Conservation (phyloP, 2,888 invertebrate species). For the Epinotia brunnichana region DNA sequence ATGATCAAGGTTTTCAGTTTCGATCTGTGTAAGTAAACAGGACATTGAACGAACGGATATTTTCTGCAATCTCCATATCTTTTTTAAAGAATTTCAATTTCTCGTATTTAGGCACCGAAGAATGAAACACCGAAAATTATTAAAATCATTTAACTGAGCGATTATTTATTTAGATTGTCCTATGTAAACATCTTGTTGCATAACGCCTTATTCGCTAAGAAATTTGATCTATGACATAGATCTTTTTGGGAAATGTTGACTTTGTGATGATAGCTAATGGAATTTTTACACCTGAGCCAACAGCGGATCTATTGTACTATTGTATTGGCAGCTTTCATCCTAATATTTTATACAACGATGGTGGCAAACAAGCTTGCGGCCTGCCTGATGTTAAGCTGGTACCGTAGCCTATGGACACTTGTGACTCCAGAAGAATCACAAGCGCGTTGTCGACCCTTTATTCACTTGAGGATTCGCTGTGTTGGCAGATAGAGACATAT, state of each 20-base stretch:
- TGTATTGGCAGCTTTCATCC: conserved; percentile 4
- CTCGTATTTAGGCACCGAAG: not conserved
- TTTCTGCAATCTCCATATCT: not conserved
- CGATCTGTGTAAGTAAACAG: too few relatives aligned
- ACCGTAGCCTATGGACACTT: too few relatives aligned
- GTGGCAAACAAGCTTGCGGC: too few relatives aligned
- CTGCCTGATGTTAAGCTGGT: too few relatives aligned
- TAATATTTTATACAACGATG: too few relatives aligned
- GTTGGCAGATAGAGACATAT: too few relatives aligned
- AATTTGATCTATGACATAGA: conserved; percentile 69
- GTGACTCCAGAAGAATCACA: too few relatives aligned
- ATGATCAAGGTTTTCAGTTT: too few relatives aligned
- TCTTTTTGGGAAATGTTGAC: conserved; percentile 71
- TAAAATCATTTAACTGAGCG: not conserved
- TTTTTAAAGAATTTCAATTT: not conserved
- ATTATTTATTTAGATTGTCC: conserved; percentile 52
- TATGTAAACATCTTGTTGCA: conserved; percentile 73
- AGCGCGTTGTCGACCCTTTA: too few relatives aligned
- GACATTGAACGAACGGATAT: too few relatives aligned
- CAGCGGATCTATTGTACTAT: conserved; percentile 55
- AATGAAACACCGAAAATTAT: not conserved
- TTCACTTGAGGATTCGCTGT: too few relatives aligned
- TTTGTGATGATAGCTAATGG: conserved; percentile 64
- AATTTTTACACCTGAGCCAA: conserved; percentile 76
- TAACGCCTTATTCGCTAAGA: conserved; percentile 72